These are phyloP conservation scores for Mus pahari DNA, from an alignment of 2,113 vertebrate species.

Conservation along the genomic window DNA sequence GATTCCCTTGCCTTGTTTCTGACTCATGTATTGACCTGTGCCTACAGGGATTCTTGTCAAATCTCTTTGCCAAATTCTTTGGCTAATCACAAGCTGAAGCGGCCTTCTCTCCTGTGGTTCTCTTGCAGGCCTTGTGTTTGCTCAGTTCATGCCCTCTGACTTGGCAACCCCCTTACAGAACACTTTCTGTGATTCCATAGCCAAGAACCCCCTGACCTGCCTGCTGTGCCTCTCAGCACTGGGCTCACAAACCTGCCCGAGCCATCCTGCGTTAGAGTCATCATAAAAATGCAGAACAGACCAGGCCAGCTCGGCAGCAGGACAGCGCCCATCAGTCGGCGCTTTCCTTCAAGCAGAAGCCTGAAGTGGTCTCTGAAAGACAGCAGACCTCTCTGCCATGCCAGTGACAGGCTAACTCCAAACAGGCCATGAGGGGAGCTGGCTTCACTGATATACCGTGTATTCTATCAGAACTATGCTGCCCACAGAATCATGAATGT, in stretches of 20 bases:
- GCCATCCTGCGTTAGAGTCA: not conserved
- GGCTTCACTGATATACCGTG: not conserved
- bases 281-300: not conserved
- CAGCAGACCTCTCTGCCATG: not conserved
- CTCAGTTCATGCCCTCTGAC: not conserved
- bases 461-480: fast-evolving
- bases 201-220: not conserved
- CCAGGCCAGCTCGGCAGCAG: not conserved
- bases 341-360: not conserved
- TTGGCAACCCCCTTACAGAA: not conserved
- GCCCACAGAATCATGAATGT: not conserved
- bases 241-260: not conserved
- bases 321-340: not conserved
- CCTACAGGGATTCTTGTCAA: not conserved
- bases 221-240: not conserved
- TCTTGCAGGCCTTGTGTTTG: not conserved
- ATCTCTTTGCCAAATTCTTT: not conserved
- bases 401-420: not conserved
- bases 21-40: not conserved
- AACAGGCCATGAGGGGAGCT: fast-evolving
- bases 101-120: not conserved
- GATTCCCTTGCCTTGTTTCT: not conserved
- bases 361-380: fast-evolving
- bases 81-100: not conserved
- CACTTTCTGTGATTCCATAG: not conserved